Percentiles rank a stretch among this genome's conserved stretches.
Evolutionary conservation across 2,888 invertebrate genomes (phyloP).

Genomic region (Emmelina monodactyla): DNA sequence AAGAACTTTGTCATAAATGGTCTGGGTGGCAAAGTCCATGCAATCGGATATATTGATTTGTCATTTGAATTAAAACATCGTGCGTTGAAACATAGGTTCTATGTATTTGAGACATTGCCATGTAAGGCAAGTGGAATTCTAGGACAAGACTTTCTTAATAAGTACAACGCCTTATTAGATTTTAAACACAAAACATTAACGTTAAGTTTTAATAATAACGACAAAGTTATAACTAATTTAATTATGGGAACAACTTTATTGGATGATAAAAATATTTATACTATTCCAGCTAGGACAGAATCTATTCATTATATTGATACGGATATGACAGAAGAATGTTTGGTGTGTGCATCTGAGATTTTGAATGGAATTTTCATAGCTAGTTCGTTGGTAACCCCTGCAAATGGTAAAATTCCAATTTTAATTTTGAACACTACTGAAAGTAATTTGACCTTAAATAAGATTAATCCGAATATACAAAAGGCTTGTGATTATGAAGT

Average conservation of each 20-base stretch:
- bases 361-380: slow-evolving; percentile 8
- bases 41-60: slow-evolving; percentile 7
- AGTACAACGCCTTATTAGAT: slow-evolving; percentile 7
- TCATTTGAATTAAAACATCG: background rate
- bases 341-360: slow-evolving; percentile 6
- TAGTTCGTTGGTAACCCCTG: slow-evolving; percentile 3
- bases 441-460: background rate
- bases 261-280: no score
- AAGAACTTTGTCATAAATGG: no score
- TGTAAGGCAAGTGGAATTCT: slow-evolving; percentile 9
- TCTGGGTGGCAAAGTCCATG: slow-evolving; percentile 11
- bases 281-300: slow-evolving; percentile 4
- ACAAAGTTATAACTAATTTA: slow-evolving; percentile 1
- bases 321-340: slow-evolving; percentile 6
- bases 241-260: no score
- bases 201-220: background rate
- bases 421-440: slow-evolving; percentile 7
- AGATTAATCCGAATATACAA: slow-evolving; percentile 2
- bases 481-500: slow-evolving; percentile 3
- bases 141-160: slow-evolving; percentile 11
- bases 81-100: slow-evolving; percentile 8
- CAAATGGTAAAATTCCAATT: slow-evolving; percentile 6
- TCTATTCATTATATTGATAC: slow-evolving; percentile 9
- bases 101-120: slow-evolving; percentile 10
- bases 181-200: slow-evolving; percentile 6